Evolutionary conservation across 2,113 vertebrate genomes (phyloP).

Genomic region (Elephantulus edwardii): DNA sequence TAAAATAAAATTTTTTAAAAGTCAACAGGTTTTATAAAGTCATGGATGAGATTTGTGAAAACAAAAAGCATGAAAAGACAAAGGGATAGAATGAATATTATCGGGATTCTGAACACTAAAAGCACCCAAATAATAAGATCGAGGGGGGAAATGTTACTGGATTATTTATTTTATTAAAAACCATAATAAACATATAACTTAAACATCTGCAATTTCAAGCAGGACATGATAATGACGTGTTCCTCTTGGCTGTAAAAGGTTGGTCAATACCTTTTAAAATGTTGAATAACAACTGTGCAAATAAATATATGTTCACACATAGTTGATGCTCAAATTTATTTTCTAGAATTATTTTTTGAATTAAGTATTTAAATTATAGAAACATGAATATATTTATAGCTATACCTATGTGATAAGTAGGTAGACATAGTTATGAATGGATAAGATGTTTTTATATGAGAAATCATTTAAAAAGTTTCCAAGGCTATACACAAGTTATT

Average conservation of each 20-base stretch:
- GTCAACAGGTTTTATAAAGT: too few relatives aligned
- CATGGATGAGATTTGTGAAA: too few relatives aligned
- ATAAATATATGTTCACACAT: neutral
- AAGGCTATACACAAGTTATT: neutral
- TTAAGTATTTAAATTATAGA: conserved; percentile 28
- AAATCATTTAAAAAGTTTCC: neutral
- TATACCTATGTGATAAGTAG: neutral
- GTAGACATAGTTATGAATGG: neutral
- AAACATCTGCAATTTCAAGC: neutral
- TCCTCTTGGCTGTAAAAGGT: neutral
- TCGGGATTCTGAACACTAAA: conserved; percentile 23
- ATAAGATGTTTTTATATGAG: neutral
- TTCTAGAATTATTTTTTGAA: neutral
- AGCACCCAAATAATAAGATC: neutral
- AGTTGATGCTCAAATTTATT: neutral
- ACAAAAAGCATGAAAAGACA: neutral
- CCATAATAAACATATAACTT: neutral
- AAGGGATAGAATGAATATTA: neutral
- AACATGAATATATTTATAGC: neutral
- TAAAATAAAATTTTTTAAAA: too few relatives aligned
- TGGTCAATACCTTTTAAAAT: neutral
- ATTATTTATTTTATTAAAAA: neutral
- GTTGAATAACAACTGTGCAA: neutral
- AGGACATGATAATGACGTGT: neutral
- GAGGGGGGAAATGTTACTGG: neutral